Evolutionary conservation across 1,140 invertebrate species (phyloP).

Genomic region (Drosophila nigrodunni): DNA sequence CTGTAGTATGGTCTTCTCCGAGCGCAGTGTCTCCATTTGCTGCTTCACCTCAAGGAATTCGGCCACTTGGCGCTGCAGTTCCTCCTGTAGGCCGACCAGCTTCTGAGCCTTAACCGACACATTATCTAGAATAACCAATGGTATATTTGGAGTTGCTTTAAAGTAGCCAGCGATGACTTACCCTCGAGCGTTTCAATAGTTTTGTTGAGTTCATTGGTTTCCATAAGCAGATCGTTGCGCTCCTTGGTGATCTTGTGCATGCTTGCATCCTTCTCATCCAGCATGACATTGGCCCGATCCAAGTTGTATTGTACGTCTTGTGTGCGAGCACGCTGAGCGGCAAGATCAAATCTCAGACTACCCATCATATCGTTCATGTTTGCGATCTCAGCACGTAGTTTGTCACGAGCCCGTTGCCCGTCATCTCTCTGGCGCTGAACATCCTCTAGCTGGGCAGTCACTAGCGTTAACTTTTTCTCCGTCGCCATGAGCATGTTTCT

Average conservation of each 20-base stretch:
- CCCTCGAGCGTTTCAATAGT: constrained; percentile 59
- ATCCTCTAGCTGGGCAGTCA: constrained; percentile 32
- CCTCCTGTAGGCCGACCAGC: constrained; percentile 86
- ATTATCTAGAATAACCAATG: neutral
- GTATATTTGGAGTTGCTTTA: too few species aligned
- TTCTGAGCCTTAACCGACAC: neutral
- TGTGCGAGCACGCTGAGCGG: constrained; percentile 9
- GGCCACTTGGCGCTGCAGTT: constrained; percentile 86
- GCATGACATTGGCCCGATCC: neutral
- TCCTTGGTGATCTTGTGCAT: constrained; percentile 38
- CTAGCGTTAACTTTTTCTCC: constrained; percentile 29
- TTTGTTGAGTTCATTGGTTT: constrained; percentile 40
- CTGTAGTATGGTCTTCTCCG: constrained; percentile 87
- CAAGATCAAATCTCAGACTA: constrained; percentile 33
- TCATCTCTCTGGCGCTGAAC: constrained; percentile 25
- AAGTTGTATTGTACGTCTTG: constrained; percentile 25
- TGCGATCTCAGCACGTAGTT: constrained; percentile 29
- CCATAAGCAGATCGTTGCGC: constrained; percentile 28
- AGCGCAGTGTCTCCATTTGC: constrained; percentile 87
- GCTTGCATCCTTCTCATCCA: constrained; percentile 28
- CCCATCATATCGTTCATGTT: constrained; percentile 29
- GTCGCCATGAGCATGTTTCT: constrained; percentile 35
- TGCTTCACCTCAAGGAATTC: constrained; percentile 87
- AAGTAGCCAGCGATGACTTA: neutral
- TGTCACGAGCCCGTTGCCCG: constrained; percentile 6